Evolutionary conservation across 2,113 vertebrate genomes (phyloP).

Genomic region (Tenebrosternarchus preto): DNA sequence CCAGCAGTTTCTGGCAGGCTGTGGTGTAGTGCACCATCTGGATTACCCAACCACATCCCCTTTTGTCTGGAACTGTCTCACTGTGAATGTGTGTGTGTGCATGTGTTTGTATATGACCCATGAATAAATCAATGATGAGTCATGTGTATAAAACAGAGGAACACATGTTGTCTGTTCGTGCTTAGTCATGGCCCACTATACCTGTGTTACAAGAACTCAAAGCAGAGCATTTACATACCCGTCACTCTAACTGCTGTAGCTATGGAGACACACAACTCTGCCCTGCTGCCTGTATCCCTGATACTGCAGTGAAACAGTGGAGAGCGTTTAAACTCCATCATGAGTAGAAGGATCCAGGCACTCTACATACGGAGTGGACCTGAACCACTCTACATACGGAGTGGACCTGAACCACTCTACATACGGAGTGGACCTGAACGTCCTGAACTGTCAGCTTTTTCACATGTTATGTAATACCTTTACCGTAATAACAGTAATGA

Average conservation of each 20-base stretch:
- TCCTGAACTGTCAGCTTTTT: too few relatives aligned
- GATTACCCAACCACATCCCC: background rate
- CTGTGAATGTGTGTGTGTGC: background rate
- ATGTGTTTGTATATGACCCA: background rate
- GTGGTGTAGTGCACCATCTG: background rate
- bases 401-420: too few relatives aligned
- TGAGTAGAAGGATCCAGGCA: too few relatives aligned
- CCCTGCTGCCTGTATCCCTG: too few relatives aligned
- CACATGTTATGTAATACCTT: too few relatives aligned
- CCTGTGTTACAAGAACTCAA: slow-evolving; percentile 6
- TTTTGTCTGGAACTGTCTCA: background rate
- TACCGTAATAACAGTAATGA: too few relatives aligned
- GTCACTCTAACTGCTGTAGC: background rate
- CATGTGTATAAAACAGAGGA: background rate
- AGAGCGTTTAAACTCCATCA: too few relatives aligned
- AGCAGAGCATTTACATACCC: background rate
- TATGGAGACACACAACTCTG: background rate
- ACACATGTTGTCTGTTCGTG: slow-evolving; percentile 19
- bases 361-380: too few relatives aligned
- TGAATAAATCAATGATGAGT: background rate
- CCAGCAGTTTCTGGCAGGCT: slow-evolving; percentile 18
- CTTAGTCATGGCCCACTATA: slow-evolving; percentile 26
- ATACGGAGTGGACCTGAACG: too few relatives aligned
- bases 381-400: too few relatives aligned
- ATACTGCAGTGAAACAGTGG: too few relatives aligned